phyloP scores from a whole-genome alignment of 2,113 vertebrate genomes.

The Dipodomys merriami region DNA sequence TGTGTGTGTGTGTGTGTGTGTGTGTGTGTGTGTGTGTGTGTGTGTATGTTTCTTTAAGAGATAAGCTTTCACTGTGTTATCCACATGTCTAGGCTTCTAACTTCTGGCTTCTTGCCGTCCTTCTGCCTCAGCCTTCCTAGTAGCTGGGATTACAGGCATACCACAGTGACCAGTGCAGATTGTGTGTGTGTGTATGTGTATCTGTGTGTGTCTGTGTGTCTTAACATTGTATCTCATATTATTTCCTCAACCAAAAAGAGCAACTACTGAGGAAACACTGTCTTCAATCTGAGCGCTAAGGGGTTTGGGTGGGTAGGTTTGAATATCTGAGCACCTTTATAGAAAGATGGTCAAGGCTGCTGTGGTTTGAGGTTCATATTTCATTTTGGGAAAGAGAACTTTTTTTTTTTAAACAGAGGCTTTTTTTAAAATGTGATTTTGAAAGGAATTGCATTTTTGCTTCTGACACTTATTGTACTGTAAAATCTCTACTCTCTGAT shows the following conservation, averaged over 20 bases:
- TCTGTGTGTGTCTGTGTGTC: background rate
- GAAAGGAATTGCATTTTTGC: slow-evolving; percentile 78
- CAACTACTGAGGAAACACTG: background rate
- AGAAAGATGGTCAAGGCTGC: slow-evolving; percentile 39
- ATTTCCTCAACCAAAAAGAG: background rate
- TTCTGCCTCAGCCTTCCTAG: background rate
- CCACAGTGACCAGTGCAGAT: background rate
- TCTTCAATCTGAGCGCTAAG: accelerated
- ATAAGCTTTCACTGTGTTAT: background rate
- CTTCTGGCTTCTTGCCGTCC: background rate
- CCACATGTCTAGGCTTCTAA: background rate
- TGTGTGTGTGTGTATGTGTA: too few species aligned
- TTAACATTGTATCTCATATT: accelerated
- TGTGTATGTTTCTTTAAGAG: background rate
- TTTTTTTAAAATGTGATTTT: slow-evolving; percentile 63
- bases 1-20: background rate
- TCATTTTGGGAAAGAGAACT: slow-evolving; percentile 74
- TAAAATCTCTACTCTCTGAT: slow-evolving; percentile 83
- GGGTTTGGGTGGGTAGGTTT: background rate
- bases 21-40: background rate
- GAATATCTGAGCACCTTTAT: background rate
- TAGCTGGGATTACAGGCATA: too few species aligned
- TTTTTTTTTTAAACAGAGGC: slow-evolving; percentile 51
- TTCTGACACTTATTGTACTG: slow-evolving; percentile 80
- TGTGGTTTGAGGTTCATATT: slow-evolving; percentile 69